Evolutionary conservation across 1,140 invertebrate genomes (phyloP), one percentile per base, ranked within the genome.

Genomic region (Euglossa dilemma): DNA sequence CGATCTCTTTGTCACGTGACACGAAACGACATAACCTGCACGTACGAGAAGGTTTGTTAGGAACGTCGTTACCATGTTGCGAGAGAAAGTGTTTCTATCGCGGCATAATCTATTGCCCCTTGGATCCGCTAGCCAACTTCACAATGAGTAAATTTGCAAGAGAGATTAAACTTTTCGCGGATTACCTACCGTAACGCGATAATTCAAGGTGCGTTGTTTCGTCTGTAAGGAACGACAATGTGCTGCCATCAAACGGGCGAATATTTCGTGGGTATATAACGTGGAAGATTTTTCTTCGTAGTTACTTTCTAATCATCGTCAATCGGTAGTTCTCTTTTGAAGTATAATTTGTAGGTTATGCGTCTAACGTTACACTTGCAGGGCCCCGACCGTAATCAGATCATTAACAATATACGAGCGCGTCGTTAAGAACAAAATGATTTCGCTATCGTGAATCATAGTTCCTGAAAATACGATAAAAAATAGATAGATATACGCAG

Each of bases 91-190:
- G 36, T 36, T 36, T 36, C 36, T 36, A 36, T 36, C 4, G 4
- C 36, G 36, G 36, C 36, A 36, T 36, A 36, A 36, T 4, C 36
- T 36, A 36, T 36, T 4, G 36, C 36, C 36, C 36, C 36, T 36
- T 36, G 36, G 36, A 36, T 36, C 36, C 36, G 36, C 36, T 36
- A 36, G 36, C 36, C 36, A 36, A 36, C 36, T 36, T 36, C 36
- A 36, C 36, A 36, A 71, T 16, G 77, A 79, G 71, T 47, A n/a
- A 76, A 81, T 86, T 72, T 85, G 45, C 85, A 80, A 61, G 52
- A 18, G 2, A 61, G 75, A 76, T 85, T 45, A 54, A 71, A 23
- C 25, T 71, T 76, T 52, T 80, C 63, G 23, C n/a, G 56, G 45
- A 63, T 84, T 69, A 72, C 50, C 66, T 77, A 80, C 23, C 43